Evolutionary conservation across 2,888 invertebrate genomes (phyloP), one percentile per base, ranked within the genome.

Genomic region (Sphaeridia pumilis): DNA sequence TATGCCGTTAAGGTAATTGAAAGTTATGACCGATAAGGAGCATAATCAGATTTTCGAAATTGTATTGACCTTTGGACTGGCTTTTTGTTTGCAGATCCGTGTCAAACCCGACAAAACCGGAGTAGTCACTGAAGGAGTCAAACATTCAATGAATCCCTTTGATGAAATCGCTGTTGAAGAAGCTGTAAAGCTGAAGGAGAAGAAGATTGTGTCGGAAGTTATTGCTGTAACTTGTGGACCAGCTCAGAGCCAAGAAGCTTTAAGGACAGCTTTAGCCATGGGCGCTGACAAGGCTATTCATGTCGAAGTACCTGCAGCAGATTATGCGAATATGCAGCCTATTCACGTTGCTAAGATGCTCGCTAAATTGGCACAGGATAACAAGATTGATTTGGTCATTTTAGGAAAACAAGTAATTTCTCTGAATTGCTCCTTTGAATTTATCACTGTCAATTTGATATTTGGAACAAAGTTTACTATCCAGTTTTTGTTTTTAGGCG

Each of bases 101-200:
- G 95, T 98, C 0, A 94, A 94, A 70, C 92, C 97, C 12, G 97
- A 99, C 73, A 97, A 97, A 73, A 81, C 80, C 51, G 97, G 97
- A 5, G 97, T 99, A 2, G 84, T 97, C 17, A 95, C 93, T 3
- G 95, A 98, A 71, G 95, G 95, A 1, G 90, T 98, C 1, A 98
- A 98, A 71, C 98, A 99, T 74, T 93, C 95, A 0, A 94, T 98
- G 90, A 98, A 98, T 70, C 98, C 98, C 0, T 98, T 98, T 69
- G 97, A 98, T 76, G 98, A 98, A 74, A 99, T 99, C 59, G 98
- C 97, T 1, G 81, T 98, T 0, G 98, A 98, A 69, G 98, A 99
- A 72, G 98, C 97, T 2, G 90, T 99, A 1, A 78, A 94, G 58
- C 76, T 99, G 78, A 98, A 97, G 72, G 98, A 99, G 71, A 95